Evolutionary conservation across 2,113 vertebrate species (phyloP).

Genomic region (Ceyx melanurus): DNA sequence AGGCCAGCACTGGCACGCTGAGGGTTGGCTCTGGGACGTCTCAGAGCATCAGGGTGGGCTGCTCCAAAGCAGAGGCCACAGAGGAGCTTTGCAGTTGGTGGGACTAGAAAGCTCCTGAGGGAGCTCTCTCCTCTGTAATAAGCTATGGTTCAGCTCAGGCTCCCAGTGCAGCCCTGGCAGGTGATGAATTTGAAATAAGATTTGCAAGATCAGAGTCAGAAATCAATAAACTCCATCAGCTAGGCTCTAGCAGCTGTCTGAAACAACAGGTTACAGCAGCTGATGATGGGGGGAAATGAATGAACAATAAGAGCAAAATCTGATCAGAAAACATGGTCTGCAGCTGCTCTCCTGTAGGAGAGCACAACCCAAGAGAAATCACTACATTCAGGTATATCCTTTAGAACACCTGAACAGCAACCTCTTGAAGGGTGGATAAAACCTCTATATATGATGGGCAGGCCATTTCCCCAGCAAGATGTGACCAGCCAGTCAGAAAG

Average conservation of each 20-base stretch:
- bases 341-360: neutral
- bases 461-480: neutral
- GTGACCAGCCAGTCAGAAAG: neutral
- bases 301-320: conserved; percentile 37
- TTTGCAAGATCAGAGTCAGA: conserved; percentile 13
- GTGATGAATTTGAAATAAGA: neutral
- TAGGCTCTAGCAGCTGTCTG: conserved; percentile 10
- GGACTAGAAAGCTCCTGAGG: neutral
- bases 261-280: conserved; percentile 14
- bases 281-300: conserved; percentile 32
- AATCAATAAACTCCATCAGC: conserved; percentile 52
- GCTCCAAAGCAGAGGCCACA: neutral
- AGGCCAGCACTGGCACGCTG: fast-evolving
- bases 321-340: neutral
- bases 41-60: neutral
- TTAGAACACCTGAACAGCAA: neutral
- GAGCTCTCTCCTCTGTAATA: fast-evolving
- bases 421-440: neutral
- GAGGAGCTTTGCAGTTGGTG: neutral
- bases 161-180: neutral
- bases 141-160: neutral
- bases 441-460: neutral
- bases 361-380: neutral
- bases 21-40: neutral
- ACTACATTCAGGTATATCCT: neutral